Evolutionary conservation across 2,113 vertebrate species (phyloP).

Genomic region (Anthoscopus minutus): DNA sequence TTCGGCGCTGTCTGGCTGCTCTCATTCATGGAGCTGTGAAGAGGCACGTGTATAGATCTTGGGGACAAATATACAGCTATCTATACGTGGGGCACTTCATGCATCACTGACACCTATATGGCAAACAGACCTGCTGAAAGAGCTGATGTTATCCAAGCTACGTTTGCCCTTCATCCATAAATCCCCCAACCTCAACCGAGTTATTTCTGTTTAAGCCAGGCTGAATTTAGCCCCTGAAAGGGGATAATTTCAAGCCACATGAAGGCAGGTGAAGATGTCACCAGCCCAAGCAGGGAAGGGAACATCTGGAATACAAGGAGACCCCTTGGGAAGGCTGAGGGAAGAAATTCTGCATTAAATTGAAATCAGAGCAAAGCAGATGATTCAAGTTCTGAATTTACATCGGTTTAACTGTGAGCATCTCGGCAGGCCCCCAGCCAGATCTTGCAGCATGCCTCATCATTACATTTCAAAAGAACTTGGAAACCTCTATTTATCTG

Average conservation of each 20-base stretch:
- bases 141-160: background rate
- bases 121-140: background rate
- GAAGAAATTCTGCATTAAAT: background rate
- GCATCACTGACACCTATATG: background rate
- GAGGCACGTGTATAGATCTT: background rate
- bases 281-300: background rate
- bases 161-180: background rate
- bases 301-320: background rate
- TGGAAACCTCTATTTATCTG: constrained; percentile 36
- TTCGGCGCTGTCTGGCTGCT: constrained; percentile 20
- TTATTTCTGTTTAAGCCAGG: background rate
- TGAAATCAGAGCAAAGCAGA: background rate
- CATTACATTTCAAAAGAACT: background rate
- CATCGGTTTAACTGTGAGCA: background rate
- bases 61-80: background rate
- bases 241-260: background rate
- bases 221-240: background rate
- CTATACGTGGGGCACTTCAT: background rate
- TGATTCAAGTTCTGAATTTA: background rate
- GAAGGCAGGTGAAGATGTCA: background rate
- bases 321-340: background rate
- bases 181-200: background rate
- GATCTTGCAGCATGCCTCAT: constrained; percentile 6
- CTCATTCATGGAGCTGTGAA: background rate
- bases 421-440: background rate